Percentiles rank a stretch among this genome's conserved stretches.
Conservation (phyloP, 37 sponge, comb jelly and placozoan genomes). For the Diacarnus erythraeanus region DNA sequence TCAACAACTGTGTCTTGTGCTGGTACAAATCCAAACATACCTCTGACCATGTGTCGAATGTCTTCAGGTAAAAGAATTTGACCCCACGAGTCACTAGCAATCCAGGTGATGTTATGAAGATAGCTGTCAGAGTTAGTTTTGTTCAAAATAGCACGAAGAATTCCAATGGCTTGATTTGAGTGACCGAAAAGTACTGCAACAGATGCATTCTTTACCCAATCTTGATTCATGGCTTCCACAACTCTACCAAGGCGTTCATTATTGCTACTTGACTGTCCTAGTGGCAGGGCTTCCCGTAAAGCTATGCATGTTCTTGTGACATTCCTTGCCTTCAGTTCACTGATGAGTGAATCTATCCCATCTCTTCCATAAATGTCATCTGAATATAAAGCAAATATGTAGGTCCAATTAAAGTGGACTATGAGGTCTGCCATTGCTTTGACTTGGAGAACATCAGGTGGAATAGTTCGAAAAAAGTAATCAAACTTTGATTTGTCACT, state of each 20-base stretch:
- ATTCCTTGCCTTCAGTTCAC: too few relatives aligned
- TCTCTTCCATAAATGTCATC: conserved; percentile 54
- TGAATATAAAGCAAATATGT: conserved; percentile 27
- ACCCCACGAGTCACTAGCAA: conserved; percentile 79
- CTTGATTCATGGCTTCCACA: neutral
- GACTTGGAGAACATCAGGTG: conserved; percentile 78
- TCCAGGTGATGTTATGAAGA: conserved; percentile 27
- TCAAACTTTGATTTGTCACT: conserved; percentile 69
- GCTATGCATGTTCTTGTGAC: too few relatives aligned
- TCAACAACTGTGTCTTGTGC: neutral
- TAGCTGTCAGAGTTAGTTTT: neutral
- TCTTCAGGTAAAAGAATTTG: conserved; percentile 8
- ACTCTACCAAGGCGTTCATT: too few relatives aligned
- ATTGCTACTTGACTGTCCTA: too few relatives aligned
- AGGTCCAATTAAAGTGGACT: conserved; percentile 60
- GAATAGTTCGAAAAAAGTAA: conserved; percentile 79
- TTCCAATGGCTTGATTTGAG: neutral
- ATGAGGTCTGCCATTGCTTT: conserved; percentile 63
- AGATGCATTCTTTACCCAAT: conserved; percentile 37
- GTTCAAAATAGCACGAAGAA: conserved; percentile 17
- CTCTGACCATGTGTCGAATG: conserved; percentile 7
- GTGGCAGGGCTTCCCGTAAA: too few relatives aligned
- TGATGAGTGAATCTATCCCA: conserved; percentile 44
- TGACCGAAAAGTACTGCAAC: conserved; percentile 66
- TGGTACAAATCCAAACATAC: conserved; percentile 42